Evolutionary conservation across 2,797 vertebrate genomes (phyloP).

Genomic region (Sebastes glaucus): DNA sequence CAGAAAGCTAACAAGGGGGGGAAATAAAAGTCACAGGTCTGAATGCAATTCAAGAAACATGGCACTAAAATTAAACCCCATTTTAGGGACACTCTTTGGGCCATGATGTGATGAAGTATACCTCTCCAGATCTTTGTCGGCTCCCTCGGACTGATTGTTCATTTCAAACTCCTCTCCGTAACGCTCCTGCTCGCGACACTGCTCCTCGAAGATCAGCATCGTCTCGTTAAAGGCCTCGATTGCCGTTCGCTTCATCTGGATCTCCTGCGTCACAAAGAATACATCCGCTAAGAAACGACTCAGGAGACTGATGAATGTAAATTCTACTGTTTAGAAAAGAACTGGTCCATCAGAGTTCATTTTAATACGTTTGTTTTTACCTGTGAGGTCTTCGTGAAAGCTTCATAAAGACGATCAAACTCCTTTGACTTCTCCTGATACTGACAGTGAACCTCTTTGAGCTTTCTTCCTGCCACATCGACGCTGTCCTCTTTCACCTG

Average conservation of each 20-base stretch:
- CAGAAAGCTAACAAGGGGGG: conserved; percentile 86
- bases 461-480: conserved; percentile 92
- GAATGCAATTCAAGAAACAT: background rate
- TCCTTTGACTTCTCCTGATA: conserved; percentile 96
- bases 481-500: conserved; percentile 95
- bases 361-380: conserved; percentile 64
- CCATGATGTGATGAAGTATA: conserved; percentile 49
- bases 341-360: background rate
- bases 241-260: conserved; percentile 96
- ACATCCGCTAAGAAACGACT: conserved; percentile 9
- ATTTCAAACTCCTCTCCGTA: conserved; percentile 90
- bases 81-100: background rate
- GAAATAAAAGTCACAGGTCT: conserved; percentile 12
- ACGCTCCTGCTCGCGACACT: conserved; percentile 93
- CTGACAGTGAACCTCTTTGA: conserved; percentile 92
- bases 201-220: conserved; percentile 96
- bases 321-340: background rate
- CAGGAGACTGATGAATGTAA: background rate
- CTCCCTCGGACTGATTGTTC: conserved; percentile 77
- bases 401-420: conserved; percentile 94
- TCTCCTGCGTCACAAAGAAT: conserved; percentile 85
- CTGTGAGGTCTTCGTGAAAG: conserved; percentile 95
- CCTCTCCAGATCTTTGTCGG: conserved; percentile 93
- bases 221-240: conserved; percentile 96
- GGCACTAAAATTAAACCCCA: background rate